Conservation (phyloP, 2,888 invertebrate species). For the Agriopis marginaria region DNA sequence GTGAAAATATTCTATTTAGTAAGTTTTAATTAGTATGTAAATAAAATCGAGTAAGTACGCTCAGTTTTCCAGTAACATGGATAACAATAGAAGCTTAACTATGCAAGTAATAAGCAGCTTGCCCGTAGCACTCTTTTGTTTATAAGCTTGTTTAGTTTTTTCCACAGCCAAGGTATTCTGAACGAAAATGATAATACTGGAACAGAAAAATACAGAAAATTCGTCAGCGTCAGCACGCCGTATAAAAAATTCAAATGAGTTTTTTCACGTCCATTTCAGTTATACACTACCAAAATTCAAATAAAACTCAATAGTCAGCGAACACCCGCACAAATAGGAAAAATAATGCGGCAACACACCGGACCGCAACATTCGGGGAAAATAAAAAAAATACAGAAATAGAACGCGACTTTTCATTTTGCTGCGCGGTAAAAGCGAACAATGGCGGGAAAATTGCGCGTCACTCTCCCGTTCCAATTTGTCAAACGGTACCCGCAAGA, state of each 20-base stretch:
- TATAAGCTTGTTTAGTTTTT: background rate
- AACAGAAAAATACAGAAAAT: slow-evolving; percentile 12
- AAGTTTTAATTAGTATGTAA: background rate
- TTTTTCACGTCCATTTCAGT: slow-evolving; percentile 48
- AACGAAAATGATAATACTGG: slow-evolving; percentile 5
- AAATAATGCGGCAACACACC: slow-evolving; percentile 59
- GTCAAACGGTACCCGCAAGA: slow-evolving; percentile 84
- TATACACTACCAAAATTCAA: slow-evolving; percentile 61
- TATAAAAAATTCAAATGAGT: slow-evolving; percentile 44
- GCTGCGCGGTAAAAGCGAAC: slow-evolving; percentile 83
- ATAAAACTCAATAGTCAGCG: slow-evolving; percentile 72
- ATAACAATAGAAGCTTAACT: slow-evolving; percentile 5
- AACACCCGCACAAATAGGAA: slow-evolving; percentile 67
- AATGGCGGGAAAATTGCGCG: slow-evolving; percentile 86
- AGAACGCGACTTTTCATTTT: slow-evolving; percentile 83
- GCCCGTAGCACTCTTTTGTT: slow-evolving; percentile 14
- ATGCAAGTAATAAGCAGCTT: slow-evolving; percentile 11
- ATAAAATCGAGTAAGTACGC: background rate
- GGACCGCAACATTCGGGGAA: slow-evolving; percentile 70
- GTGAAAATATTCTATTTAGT: background rate
- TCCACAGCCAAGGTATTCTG: background rate
- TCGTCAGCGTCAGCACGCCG: slow-evolving; percentile 25
- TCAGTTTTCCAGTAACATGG: slow-evolving; percentile 13
- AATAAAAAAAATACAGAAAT: slow-evolving; percentile 69
- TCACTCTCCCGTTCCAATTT: slow-evolving; percentile 86